Evolutionary conservation across 2,113 vertebrate species (phyloP), one percentile per base, ranked within the genome.

Genomic region (Cephalophus harveyi): DNA sequence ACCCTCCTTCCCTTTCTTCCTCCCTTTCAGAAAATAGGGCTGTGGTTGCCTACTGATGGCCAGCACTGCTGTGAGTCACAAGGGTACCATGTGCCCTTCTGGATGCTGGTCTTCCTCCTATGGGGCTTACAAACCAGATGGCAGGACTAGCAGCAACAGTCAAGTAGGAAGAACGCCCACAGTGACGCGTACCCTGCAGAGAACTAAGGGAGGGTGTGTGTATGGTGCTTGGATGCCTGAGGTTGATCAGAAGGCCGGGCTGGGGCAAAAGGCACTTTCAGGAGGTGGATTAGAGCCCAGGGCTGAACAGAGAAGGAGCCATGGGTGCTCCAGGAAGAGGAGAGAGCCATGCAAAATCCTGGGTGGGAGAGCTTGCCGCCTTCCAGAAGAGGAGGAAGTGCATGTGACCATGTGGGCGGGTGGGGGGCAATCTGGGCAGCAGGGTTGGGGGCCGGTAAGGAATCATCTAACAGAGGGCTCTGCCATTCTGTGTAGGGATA

Each of bases 131-230:
- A 57, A 36, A 17, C 6, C 30, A 57, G 50, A 46, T 1, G 25
- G 48, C 54, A 54, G n/a, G 27, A 8, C 52, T 48, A 54, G 52
- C 40, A 19, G 2, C 13, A 48, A 28, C 23, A 23, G 8, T 10
- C 52, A 23, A 5, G 46, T 5, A 19, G 43, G 64, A 76, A 25
- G 3, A 8, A 95, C 1, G 2, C 40, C 19, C 8, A 6, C 2
- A 23, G 78, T 12, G 43, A 33, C 0, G 0, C 0, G 0, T 10
- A 12, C 30, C 33, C 21, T 3, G 4, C 15, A 7, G 28, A 3
- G n/a, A 54, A 28, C 11, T 57, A 19, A 36, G n/a, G 23, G 64
- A 27, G n/a, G 71, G 4, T 43, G n/a, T 3, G 2, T 30, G 9
- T n/a, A n/a, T 11, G 14, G 36, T 0, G 1, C 9, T 9, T 40